Conservation (phyloP, 2,888 invertebrate genomes). For the Dexiosoma caninum region DNA sequence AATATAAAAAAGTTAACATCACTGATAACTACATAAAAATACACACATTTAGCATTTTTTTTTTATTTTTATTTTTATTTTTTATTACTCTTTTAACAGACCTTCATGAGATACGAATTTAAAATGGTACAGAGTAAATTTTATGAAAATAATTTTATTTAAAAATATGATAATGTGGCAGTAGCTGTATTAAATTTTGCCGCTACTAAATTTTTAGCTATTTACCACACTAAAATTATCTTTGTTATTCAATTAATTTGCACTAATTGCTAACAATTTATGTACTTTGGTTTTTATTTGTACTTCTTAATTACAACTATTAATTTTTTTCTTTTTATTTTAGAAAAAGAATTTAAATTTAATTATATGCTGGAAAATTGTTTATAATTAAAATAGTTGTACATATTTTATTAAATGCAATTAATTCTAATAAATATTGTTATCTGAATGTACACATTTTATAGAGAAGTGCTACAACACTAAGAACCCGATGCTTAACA, state of each 20-base stretch:
- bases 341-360: constrained; percentile 5
- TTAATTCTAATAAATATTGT: no score
- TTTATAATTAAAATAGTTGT: constrained; percentile 18
- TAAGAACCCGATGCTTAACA: no score
- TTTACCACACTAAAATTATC: no score
- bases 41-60: no score
- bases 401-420: not conserved
- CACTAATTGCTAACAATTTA: constrained; percentile 13
- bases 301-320: not conserved
- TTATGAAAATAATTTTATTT: constrained; percentile 23
- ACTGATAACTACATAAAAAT: no score
- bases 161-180: not conserved
- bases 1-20: no score
- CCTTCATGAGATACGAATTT: not conserved
- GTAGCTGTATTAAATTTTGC: no score
- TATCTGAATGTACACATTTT: no score
- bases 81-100: not conserved
- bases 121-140: constrained; percentile 10
- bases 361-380: not conserved
- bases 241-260: not conserved
- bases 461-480: not conserved
- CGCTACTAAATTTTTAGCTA: no score
- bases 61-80: not conserved
- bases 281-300: not conserved
- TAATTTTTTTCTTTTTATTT: not conserved